phyloP scores from a whole-genome alignment of 2,113 vertebrate genomes.

The Cebidichthys violaceus region DNA sequence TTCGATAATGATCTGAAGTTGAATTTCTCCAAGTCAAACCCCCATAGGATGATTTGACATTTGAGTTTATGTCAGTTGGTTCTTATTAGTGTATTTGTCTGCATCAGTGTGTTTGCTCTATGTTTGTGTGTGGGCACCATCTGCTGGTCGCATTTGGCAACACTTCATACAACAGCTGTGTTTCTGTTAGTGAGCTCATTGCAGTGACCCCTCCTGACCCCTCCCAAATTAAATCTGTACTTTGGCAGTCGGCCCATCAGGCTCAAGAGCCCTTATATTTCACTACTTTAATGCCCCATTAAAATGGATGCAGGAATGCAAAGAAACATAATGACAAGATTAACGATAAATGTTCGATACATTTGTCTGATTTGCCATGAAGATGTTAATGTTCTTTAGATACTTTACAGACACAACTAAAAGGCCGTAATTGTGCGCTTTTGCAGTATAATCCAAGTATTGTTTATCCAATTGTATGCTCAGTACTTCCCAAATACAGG shows the following conservation, averaged over 20 bases:
- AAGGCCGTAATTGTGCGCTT: background rate
- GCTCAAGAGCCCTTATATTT: conserved; percentile 26
- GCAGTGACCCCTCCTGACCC: conserved; percentile 36
- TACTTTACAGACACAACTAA: background rate
- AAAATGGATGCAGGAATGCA: conserved; percentile 30
- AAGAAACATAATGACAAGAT: conserved; percentile 14
- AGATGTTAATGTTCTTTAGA: background rate
- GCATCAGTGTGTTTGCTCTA: background rate
- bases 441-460: too few relatives aligned
- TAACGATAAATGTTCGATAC: background rate
- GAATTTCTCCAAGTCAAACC: conserved; percentile 10
- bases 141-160: conserved; percentile 71
- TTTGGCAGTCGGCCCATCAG: conserved; percentile 31
- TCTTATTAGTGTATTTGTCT: background rate
- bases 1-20: background rate
- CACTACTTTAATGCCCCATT: conserved; percentile 22
- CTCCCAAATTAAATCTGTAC: conserved; percentile 47
- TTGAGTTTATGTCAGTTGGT: background rate
- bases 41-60: conserved; percentile 12
- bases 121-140: conserved; percentile 52
- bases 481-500: too few relatives aligned
- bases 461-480: too few relatives aligned
- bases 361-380: background rate
- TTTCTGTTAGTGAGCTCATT: conserved; percentile 57
- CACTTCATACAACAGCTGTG: conserved; percentile 63